Evolutionary conservation across 2,888 invertebrate species (phyloP), one percentile per base, ranked within the genome.

Genomic region (Trichacis sp.): DNA sequence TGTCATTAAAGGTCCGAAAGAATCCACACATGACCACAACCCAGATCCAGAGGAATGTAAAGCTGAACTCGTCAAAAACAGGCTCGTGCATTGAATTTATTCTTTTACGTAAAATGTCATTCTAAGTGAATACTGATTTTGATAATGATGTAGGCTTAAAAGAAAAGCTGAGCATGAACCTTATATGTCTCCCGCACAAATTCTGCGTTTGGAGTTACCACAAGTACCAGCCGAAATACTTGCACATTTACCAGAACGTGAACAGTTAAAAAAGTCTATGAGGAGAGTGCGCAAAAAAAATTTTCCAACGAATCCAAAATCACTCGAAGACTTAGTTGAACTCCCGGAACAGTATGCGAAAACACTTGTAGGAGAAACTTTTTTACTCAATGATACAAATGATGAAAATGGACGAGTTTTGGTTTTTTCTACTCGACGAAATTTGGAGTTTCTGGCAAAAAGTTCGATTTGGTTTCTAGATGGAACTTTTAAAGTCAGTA

Each of bases 261-360:
- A 51, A 38, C 17, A 36, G 11, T 51, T 40, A 51, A 38, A 38
- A 36, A 51, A 51, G n/a, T 9, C 38, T 1, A 51, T 51, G 40
- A 30, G 51, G 36, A 17, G 51, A 15, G 33, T 20, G 24, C 14
- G 51, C 3, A 17, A 24, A 8, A 12, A 40, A 11, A 20, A 51
- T 19, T 24, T 40, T 2, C 51, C 40, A 6, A 36, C 40, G 1
- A 51, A 51, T n/a, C 51, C 40, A 9, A 51, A 40, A 19, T 38
- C 51, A 38, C 18, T 49, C 2, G 49, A 6, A 1, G 36, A 6
- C 17, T 33, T 49, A 12, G n/a, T 29, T 12, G 17, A 49, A 19
- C 36, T 49, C 17, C 33, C 30, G 19, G 49, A 49, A 18, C 49
- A 33, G 8, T 49, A 49, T 33, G 11, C 12, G 2, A 12, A 24